Base-by-base conservation (phyloP, 2,113 vertebrate genomes). In the Sakesphorus luctuosus region DNA sequence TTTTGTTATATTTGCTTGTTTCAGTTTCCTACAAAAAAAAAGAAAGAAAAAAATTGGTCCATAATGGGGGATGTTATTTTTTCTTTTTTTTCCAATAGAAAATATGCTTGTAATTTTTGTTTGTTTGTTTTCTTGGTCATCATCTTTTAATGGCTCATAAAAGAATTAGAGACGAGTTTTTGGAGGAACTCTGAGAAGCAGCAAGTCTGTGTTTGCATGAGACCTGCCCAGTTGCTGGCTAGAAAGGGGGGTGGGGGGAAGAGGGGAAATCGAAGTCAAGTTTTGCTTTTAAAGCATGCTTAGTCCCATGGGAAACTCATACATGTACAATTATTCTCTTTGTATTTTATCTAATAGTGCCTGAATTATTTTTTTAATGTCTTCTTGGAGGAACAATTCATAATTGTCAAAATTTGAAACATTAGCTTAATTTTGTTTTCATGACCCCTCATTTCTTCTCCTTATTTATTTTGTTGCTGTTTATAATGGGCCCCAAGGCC, bases 391-490 rank as follows among this genome's bases (percentile, higher is more conserved):
- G 97, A 98, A 98, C 97, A 97, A 98, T 98, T 97, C 97, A 95
- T 98, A 98, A 97, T 97, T 98, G 98, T 98, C 98, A 98, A 97
- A 98, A 97, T 98, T 97, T 98, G 98, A 98, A 98, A 97, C 98
- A 98, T 98, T 97, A 98, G 97, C 98, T 98, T 98, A 97, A 98
- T 98, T 98, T 97, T 98, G 97, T 98, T 98, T 98, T 97, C 97
- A 98, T 97, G 98, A 98, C 98, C 98, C 96, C 89, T 75, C 84
- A 80, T 95, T 97, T 95, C 97, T 97, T 71, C 96, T 91, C 96
- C 95, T 97, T 98, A 98, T 98, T 98, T 98, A 97, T 98, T 97
- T 96, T 90, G 97, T 97, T 91, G 97, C 97, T 97, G 95, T 97
- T 96, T 97, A 90, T 98, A 98, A 98, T 98, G 96, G 98, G 97